Evolutionary conservation across 2,888 invertebrate species (phyloP).

Genomic region (Meteorus cinctellus): DNA sequence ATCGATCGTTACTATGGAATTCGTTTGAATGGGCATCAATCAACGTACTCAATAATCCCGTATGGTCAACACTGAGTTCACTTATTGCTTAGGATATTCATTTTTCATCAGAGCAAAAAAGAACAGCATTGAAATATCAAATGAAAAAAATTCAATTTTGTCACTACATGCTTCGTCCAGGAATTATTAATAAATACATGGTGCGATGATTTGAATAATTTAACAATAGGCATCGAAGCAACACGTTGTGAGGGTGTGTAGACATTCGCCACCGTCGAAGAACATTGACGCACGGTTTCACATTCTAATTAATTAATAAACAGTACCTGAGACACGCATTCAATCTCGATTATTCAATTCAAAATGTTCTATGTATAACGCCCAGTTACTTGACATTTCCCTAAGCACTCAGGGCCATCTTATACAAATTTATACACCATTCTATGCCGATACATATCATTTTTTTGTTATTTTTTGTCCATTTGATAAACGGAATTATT

Average conservation of each 20-base stretch:
- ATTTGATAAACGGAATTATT: background rate
- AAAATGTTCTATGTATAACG: slow-evolving; percentile 4
- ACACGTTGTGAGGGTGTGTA: background rate
- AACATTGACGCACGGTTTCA: slow-evolving; percentile 41
- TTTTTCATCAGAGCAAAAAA: background rate
- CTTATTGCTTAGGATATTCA: background rate
- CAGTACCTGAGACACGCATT: slow-evolving; percentile 44
- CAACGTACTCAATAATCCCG: background rate
- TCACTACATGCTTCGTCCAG: background rate
- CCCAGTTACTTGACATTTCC: slow-evolving; percentile 33
- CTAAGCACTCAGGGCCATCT: slow-evolving; percentile 60
- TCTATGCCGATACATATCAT: slow-evolving; percentile 31
- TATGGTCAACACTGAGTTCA: background rate
- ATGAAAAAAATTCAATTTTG: background rate
- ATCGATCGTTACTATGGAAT: background rate
- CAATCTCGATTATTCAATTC: slow-evolving; percentile 32
- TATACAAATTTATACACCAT: slow-evolving; percentile 60
- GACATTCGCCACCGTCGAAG: slow-evolving; percentile 36
- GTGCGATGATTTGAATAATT: background rate
- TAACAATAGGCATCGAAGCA: background rate
- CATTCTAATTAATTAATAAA: slow-evolving; percentile 42
- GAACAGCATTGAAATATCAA: background rate
- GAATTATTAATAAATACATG: background rate
- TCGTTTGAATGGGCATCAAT: background rate
- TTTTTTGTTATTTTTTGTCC: background rate